Evolutionary conservation across 2,797 vertebrate species (phyloP), one percentile per base, ranked within the genome.

Genomic region (Crax fasciolata): DNA sequence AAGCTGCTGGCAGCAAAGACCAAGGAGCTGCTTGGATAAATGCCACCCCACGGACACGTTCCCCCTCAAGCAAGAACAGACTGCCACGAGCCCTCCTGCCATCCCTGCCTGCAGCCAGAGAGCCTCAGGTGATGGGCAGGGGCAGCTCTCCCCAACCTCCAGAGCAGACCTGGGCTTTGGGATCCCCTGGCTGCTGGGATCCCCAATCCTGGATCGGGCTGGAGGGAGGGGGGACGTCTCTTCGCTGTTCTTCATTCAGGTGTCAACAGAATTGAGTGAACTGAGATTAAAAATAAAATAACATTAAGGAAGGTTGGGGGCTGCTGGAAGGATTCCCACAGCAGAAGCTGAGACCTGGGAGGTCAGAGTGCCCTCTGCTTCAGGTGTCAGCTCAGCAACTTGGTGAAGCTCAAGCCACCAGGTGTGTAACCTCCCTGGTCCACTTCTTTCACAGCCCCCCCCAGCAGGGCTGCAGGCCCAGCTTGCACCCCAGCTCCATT

Each of bases 11-110:
- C 98, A 51, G 97, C 97, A 6, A 99, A 99, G 98, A 99, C 98
- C 90, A 99, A 99, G 94, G 99, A 99, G 94, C 98, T 99, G 89
- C 97, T 99, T 25, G 98, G 98, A 48, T 99, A 97, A 98, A 25
- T 7, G 0, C 16, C 30, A 14, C 7, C n/a, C 55, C 1, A 10
- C 1, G 48, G 71, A 35, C 74, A 49, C 73, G 10, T 21, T 81
- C 16, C 43, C 20, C 39, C 63, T n/a, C 5, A 1, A 55, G 72
- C 48, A n/a, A 59, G 41, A n/a, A 8, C 0, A 1, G 15, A 24
- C 84, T 73, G 76, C 28, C 49, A 6, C 1, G 0, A 4, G 0
- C 32, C 51, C 65, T 19, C 5, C 54, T 2, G 17, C 44, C 68
- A 10, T 1, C 58, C 32, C 76, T 71, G 66, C 85, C 67, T 0